A percentile compares a stretch with the other conserved stretches of the same genome.
phyloP scores from a whole-genome alignment of 2,797 vertebrate species.

The Cirrhinus mrigala region DNA sequence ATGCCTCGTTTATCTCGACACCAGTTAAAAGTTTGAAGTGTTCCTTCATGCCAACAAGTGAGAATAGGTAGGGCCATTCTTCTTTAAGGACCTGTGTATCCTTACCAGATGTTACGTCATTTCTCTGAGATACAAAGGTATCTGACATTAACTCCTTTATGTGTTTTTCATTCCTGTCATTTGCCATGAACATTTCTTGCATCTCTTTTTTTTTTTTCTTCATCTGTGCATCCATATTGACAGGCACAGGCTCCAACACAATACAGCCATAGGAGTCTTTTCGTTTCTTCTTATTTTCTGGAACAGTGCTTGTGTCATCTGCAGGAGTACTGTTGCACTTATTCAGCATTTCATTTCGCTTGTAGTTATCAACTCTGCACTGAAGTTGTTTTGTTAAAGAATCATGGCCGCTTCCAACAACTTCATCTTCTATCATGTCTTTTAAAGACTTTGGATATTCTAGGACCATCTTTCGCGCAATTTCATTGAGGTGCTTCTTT shows the following conservation, averaged over 20 bases:
- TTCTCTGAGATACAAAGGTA: neutral
- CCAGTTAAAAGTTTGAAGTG: neutral
- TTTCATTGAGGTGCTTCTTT: constrained; percentile 2
- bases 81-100: constrained; percentile 8
- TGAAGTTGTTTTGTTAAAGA: constrained; percentile 6
- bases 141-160: neutral
- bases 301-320: neutral
- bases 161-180: neutral
- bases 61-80: neutral
- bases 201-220: neutral
- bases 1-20: neutral
- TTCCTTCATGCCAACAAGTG: neutral
- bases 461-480: constrained; percentile 1
- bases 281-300: neutral
- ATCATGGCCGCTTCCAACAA: constrained; percentile 19
- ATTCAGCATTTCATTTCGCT: neutral
- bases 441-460: constrained; percentile 17
- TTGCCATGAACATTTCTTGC: constrained; percentile 19
- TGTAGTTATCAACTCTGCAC: constrained; percentile 14
- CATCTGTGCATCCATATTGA: neutral
- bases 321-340: constrained; percentile 3
- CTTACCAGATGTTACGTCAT: neutral
- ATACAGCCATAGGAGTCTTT: constrained; percentile 17
- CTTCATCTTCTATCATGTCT: neutral
- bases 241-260: neutral